Conservation (phyloP, 2,113 vertebrate species). For the Acanthochromis polyacanthus region DNA sequence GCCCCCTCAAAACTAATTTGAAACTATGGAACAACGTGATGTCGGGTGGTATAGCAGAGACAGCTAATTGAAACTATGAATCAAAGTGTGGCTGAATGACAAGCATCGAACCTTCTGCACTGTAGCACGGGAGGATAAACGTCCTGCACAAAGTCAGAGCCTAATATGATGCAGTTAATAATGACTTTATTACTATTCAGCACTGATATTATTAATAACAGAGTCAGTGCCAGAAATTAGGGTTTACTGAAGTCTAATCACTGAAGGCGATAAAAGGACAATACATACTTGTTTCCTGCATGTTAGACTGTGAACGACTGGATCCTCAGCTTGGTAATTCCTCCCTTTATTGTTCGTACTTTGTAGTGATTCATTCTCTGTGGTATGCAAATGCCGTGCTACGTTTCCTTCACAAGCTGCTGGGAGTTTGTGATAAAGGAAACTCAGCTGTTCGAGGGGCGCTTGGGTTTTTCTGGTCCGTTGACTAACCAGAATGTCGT, state of each 20-base stretch:
- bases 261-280: conserved; percentile 1
- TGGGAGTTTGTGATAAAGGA: conserved; percentile 65
- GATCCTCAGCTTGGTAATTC: conserved; percentile 17
- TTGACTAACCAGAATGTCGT: conserved; percentile 53
- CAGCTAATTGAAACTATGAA: conserved; percentile 70
- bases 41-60: conserved; percentile 19
- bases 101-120: conserved; percentile 38
- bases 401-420: conserved; percentile 43
- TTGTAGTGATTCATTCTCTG: conserved; percentile 40
- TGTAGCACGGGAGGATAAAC: conserved; percentile 24
- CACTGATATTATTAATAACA: conserved; percentile 23
- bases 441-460: conserved; percentile 16
- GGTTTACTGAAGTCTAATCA: conserved; percentile 6
- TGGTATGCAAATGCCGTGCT: conserved; percentile 39
- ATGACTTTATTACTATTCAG: conserved; percentile 57
- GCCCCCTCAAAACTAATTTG: conserved; percentile 46
- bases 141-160: conserved; percentile 27
- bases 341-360: conserved; percentile 11
- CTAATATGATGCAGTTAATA: conserved; percentile 44
- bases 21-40: conserved; percentile 28
- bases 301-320: conserved; percentile 42
- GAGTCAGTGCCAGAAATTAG: background rate
- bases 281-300: background rate
- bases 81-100: conserved; percentile 58
- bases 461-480: conserved; percentile 58